Base-by-base conservation (phyloP, 2,113 vertebrate genomes). In the Panthera leo region DNA sequence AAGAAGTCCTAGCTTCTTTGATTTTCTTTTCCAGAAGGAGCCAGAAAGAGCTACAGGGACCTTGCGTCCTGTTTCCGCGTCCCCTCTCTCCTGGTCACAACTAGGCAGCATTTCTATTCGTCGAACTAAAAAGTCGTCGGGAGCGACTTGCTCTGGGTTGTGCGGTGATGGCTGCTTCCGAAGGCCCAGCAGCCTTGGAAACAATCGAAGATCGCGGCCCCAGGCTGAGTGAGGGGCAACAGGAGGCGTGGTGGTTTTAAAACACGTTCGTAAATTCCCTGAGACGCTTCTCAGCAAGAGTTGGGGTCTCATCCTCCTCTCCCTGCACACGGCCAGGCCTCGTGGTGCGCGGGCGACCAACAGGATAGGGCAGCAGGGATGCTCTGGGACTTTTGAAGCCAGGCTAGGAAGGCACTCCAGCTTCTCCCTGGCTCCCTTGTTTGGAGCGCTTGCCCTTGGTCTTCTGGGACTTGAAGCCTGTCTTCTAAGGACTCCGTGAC, bases 341-440 rank as follows among this genome's bases (percentile, higher is more conserved):
- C 8, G 36, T 14, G 16, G 42, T 19, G 15, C 3, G 4, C 36
- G 31, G 15, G 21, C 27, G 48, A 34, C 10, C 19, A 36, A 27
- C 4, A 16, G 7, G 19, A 5, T 2, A 5, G 25, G 82, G 53
- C 1, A 0, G 18, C 15, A 18, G 27, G 3, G 48, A 31, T 2
- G 48, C 14, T 34, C 36, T 73, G 2, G 9, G 27, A 34, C 36
- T 71, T 25, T 15, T 23, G 53, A 83, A n/a, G 58, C 18, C 2
- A 11, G 29, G 39, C 14, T 15, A 34, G 76, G 65, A 21, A 29
- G 25, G 25, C 31, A 3, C 10, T 16, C 4, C 0, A 29, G 65
- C 10, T 51, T 29, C 27, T 0, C 0, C 68, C 7, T 1, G 53
- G 25, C n/a, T 55, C 51, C 75, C 48, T 55, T 29, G 7, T 13